phyloP scores from a whole-genome alignment of 1,140 invertebrate genomes.

The Drosophila kikkawai region DNA sequence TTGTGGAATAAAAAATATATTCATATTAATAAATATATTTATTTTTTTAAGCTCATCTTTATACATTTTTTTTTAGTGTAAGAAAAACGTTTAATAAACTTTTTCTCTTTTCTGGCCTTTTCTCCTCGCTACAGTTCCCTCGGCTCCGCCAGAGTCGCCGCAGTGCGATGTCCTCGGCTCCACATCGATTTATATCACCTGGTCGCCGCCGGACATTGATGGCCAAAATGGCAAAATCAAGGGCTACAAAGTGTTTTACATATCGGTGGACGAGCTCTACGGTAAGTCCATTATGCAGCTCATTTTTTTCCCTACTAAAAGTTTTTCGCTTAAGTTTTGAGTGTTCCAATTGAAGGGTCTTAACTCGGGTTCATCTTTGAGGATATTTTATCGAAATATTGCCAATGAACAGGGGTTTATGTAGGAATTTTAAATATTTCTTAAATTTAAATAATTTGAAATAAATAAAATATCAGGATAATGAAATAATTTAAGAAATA shows the following conservation, averaged over 20 bases:
- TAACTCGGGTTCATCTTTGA: not conserved
- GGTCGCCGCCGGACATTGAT: constrained; percentile 92
- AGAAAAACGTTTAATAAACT: constrained; percentile 70
- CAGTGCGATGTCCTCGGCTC: constrained; percentile 92
- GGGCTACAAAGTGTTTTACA: constrained; percentile 94
- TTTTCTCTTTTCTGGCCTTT: constrained; percentile 6
- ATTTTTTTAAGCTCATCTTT: not conserved
- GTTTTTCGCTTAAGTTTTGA: constrained; percentile 3
- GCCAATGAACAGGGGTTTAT: not conserved
- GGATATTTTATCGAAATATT: not conserved
- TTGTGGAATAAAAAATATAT: no score
- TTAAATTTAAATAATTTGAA: not conserved
- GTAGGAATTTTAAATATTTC: not conserved
- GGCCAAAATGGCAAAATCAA: constrained; percentile 94
- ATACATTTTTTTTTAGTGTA: constrained; percentile 2
- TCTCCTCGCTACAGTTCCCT: constrained; percentile 87
- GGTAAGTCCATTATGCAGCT: constrained; percentile 86
- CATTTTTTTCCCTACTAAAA: not conserved
- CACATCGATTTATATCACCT: constrained; percentile 93
- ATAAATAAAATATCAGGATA: no score
- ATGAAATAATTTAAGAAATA: no score
- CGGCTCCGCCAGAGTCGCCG: constrained; percentile 91
- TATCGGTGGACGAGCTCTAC: constrained; percentile 89
- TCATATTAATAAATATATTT: no score
- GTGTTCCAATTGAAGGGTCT: not conserved